Evolutionary conservation across 2,797 vertebrate species (phyloP), one percentile per base, ranked within the genome.

Genomic region (Rhadinocentrus ornatus): DNA sequence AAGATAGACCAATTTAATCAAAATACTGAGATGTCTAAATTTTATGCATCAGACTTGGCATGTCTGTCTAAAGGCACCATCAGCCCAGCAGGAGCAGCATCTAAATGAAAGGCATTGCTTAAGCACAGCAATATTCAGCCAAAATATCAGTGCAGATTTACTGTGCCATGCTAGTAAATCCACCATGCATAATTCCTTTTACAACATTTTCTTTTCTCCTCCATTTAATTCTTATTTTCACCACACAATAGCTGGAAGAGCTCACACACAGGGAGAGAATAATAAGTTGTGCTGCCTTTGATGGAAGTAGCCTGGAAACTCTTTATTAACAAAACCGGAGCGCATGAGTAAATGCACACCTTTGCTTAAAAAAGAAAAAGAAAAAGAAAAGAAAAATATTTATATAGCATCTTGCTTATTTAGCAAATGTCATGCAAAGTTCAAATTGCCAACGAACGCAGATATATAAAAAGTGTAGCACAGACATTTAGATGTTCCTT

Each of bases 21-120:
- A 82, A 81, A 75, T 78, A 66, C 61, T 62, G 50, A 69, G 9
- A 18, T 53, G 71, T 71, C 35, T 24, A n/a, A 18, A 62, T 48
- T 44, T 29, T 41, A 31, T 32, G 16, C 39, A 31, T 54, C 26
- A 54, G 3, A 54, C 27, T 12, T 8, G 6, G 10, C 31, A 20
- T 54, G 57, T 56, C 27, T 73, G 50, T 75, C 22, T 69, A 56
- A 63, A 71, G 31, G 50, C 35, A 12, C n/a, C 22, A 62, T 32
- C 9, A 5, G 26, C 53, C 20, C 31, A 46, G 35, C 16, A 22
- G 26, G 5, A 57, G 44, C 41, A 52, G 41, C 52, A 44, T 69
- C 22, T 50, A 27, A 60, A 67, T 59, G 37, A 54, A 77, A 53
- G 55, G 27, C 2, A 10, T 22, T n/a, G 6, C 2, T 66, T 64